Evolutionary conservation across 2,888 invertebrate species (phyloP), one percentile per base, ranked within the genome.

Genomic region (Hypselothyrea guttata): DNA sequence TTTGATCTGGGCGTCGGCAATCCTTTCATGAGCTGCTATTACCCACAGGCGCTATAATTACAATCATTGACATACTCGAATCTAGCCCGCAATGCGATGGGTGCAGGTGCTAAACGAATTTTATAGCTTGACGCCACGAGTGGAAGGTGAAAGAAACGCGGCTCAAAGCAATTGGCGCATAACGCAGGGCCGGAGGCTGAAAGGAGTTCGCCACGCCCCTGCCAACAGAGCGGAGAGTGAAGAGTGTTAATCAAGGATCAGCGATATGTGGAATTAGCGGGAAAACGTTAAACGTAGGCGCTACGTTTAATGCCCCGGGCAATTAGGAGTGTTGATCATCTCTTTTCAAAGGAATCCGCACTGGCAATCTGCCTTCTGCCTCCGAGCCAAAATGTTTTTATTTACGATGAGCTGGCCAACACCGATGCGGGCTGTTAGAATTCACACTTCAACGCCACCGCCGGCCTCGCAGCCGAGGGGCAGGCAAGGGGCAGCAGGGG

Each of bases 391-490:
- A 72, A 79, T 61, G 54, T 65, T 79, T 83, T 84, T 84, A 79
- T 77, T 79, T 76, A 79, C 76, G 84, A 83, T 54, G 57, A 53
- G 45, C 57, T 34, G 33, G 47, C 31, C 47, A 38, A 54, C 40
- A 47, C 58, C 70, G 70, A 65, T 51, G 75, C 69, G 79, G 84
- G 58, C 81, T 85, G 81, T 85, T 85, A 85, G 84, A 81, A 85
- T 81, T 81, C 81, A 81, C 81, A 81, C 81, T 71, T 85, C 79
- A 69, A 66, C 84, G 73, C 55, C 38, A 38, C 38, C 62, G 51
- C 22, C 15, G 22, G 13, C 27, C 34, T 31, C 28, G 58, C 71
- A 48, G 41, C 40, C 40, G 49, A n/a, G 52, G 45, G 38, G 56
- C 34, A 16, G 22, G 22, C 22, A 22, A 44, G 41, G 51, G 57